phyloP scores from a whole-genome alignment of 2,113 vertebrate genomes.

The Calidris pugnax region DNA sequence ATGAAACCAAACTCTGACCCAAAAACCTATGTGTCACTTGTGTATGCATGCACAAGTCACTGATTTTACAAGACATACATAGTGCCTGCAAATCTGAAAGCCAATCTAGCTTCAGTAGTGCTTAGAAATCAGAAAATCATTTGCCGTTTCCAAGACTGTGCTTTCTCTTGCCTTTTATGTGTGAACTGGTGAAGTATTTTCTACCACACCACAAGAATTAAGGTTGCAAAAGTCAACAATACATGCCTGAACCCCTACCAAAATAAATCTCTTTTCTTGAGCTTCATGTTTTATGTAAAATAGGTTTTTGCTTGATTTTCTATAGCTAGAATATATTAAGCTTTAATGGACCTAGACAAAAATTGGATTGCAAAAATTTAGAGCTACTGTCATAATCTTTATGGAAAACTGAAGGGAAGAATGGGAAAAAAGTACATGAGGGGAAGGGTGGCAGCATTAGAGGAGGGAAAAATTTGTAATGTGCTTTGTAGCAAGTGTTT shows the following conservation, averaged over 20 bases:
- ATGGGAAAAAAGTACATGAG: neutral
- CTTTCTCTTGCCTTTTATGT: neutral
- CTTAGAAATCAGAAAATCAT: neutral
- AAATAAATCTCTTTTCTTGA: slow-evolving; percentile 4
- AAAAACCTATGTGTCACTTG: neutral
- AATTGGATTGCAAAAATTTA: slow-evolving; percentile 49
- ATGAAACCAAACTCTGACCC: neutral
- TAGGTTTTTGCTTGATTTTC: slow-evolving; percentile 12
- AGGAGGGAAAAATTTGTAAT: neutral
- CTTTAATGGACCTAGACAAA: slow-evolving; percentile 49
- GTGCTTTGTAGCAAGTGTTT: neutral
- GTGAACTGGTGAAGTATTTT: neutral
- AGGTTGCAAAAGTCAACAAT: neutral
- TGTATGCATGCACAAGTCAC: neutral
- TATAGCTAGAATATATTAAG: slow-evolving; percentile 40
- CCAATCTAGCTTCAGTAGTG: neutral
- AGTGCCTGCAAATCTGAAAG: neutral
- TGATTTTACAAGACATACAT: neutral
- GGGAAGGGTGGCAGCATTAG: neutral
- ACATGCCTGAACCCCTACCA: neutral
- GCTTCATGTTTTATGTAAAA: slow-evolving; percentile 58
- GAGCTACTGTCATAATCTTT: slow-evolving; percentile 23
- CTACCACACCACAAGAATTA: neutral
- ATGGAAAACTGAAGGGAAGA: neutral
- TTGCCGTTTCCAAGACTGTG: neutral